Evolutionary conservation across 2,797 vertebrate species (phyloP).

Genomic region (Nannoperca australis): DNA sequence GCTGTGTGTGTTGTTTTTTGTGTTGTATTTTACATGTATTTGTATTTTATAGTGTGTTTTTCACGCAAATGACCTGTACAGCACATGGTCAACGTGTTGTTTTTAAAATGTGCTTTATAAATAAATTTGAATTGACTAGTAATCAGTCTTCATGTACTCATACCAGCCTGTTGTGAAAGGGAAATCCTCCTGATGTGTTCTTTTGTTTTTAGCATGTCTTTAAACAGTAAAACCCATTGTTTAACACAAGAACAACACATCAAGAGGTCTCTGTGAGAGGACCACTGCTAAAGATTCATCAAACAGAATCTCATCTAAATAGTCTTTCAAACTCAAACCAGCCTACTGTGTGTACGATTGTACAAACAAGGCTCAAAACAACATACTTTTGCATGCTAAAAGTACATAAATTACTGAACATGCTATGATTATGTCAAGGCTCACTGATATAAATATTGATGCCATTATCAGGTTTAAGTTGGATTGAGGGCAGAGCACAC

Average conservation of each 20-base stretch:
- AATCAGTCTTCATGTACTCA: neutral
- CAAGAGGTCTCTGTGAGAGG: neutral
- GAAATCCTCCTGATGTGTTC: neutral
- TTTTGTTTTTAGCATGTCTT: slow-evolving; percentile 9
- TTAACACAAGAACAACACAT: slow-evolving; percentile 13
- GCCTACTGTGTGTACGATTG: neutral
- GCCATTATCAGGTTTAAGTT: slow-evolving; percentile 2
- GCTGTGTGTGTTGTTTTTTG: no score
- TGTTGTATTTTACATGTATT: no score
- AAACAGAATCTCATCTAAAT: slow-evolving; percentile 7
- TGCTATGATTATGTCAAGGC: neutral
- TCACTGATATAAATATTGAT: slow-evolving; percentile 24
- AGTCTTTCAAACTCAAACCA: neutral
- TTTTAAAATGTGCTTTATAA: no score
- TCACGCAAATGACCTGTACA: no score
- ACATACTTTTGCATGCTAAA: neutral
- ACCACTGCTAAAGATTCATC: neutral
- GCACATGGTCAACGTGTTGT: no score
- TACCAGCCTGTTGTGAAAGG: neutral
- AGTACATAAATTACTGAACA: neutral
- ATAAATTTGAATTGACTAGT: no score
- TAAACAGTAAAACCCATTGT: slow-evolving; percentile 16
- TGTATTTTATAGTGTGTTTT: no score
- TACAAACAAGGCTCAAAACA: neutral
- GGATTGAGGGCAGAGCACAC: neutral